Conservation (phyloP, 2,113 vertebrate species). For the Chroicocephalus ridibundus region DNA sequence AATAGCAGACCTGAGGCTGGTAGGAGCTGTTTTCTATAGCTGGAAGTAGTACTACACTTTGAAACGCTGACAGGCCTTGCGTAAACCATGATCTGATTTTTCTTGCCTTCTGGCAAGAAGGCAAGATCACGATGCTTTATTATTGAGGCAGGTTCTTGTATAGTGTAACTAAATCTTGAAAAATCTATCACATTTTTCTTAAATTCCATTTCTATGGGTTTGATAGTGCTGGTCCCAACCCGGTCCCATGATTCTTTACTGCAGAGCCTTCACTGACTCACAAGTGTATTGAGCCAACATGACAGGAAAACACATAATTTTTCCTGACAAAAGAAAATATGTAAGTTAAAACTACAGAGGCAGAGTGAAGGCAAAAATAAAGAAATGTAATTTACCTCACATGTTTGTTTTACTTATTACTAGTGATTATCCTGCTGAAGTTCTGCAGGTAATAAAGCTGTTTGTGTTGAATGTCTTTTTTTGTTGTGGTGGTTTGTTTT, state of each 20-base stretch:
- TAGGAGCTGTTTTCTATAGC: neutral
- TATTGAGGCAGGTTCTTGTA: neutral
- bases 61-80: neutral
- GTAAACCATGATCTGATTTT: slow-evolving; percentile 11
- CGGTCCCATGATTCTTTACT: neutral
- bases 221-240: neutral
- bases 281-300: slow-evolving; percentile 10
- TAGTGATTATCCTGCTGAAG: slow-evolving; percentile 41
- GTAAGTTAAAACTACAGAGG: slow-evolving; percentile 27
- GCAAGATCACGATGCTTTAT: neutral
- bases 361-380: slow-evolving; percentile 19
- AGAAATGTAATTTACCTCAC: slow-evolving; percentile 30
- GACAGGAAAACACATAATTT: slow-evolving; percentile 23
- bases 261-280: neutral
- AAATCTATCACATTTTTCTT: slow-evolving; percentile 18
- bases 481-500: neutral
- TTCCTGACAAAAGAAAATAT: slow-evolving; percentile 14
- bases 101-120: neutral
- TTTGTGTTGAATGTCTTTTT: neutral
- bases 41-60: neutral
- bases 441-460: slow-evolving; percentile 40
- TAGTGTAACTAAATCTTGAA: neutral
- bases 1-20: neutral
- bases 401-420: slow-evolving; percentile 20
- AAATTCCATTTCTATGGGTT: slow-evolving; percentile 6